Evolutionary conservation across 2,113 vertebrate species (phyloP).

Genomic region (Ochotona princeps): DNA sequence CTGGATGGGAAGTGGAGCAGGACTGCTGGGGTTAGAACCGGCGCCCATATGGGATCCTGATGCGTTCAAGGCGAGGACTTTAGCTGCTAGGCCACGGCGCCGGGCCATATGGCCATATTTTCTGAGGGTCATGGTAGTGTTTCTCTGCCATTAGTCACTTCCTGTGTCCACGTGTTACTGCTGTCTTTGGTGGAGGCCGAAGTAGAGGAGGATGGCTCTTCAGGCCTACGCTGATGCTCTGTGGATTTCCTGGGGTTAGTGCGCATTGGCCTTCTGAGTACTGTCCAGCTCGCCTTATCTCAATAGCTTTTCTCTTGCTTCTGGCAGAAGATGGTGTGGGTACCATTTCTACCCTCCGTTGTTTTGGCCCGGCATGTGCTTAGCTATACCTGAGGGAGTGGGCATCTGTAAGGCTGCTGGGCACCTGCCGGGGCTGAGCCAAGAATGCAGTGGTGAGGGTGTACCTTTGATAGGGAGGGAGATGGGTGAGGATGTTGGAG

Average conservation of each 20-base stretch:
- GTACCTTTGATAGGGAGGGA: not conserved
- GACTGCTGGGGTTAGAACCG: too few relatives aligned
- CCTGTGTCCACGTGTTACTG: not conserved
- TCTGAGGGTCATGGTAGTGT: not conserved
- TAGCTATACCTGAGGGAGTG: not conserved
- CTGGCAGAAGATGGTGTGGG: not conserved
- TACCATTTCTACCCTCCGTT: not conserved
- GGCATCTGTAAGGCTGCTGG: not conserved
- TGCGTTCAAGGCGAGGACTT: too few relatives aligned
- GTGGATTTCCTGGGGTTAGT: not conserved
- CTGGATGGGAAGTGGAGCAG: too few relatives aligned
- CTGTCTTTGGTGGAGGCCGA: too few relatives aligned
- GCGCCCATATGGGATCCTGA: too few relatives aligned
- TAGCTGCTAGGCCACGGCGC: too few relatives aligned
- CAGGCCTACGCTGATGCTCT: not conserved
- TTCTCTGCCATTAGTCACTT: not conserved
- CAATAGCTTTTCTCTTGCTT: not conserved
- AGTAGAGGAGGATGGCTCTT: fast-evolving
- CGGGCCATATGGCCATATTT: too few relatives aligned
- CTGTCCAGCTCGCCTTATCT: not conserved
- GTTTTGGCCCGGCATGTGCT: not conserved
- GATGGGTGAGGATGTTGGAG: not conserved
- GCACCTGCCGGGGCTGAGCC: not conserved
- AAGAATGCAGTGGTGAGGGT: not conserved
- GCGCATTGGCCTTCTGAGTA: not conserved